These are phyloP conservation scores for Papilio demoleus DNA, from an alignment of 2,888 invertebrate genomes.

Conservation along the genomic window DNA sequence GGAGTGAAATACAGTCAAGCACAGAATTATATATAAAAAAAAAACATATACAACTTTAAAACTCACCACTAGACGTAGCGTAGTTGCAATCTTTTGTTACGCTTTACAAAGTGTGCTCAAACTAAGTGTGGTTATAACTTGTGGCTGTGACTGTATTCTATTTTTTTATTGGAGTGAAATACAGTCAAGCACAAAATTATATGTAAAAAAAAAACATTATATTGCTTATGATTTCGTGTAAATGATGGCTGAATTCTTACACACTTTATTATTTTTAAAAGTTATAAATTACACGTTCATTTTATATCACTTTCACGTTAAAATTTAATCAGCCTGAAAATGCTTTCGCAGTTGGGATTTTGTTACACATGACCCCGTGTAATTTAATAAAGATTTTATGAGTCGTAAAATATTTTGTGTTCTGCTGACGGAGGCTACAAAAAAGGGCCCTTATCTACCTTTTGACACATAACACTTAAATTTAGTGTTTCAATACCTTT, in stretches of 20 bases:
- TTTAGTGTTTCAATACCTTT: constrained; percentile 20
- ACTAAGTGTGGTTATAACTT: not conserved
- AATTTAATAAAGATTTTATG: constrained; percentile 37
- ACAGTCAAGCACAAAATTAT: not conserved
- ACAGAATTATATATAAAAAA: constrained; percentile 14
- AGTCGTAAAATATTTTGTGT: constrained; percentile 33
- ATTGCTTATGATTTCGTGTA: not conserved
- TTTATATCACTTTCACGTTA: constrained; percentile 10
- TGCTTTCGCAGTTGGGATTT: constrained; percentile 7
- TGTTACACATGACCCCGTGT: constrained; percentile 12
- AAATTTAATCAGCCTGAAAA: constrained; percentile 20
- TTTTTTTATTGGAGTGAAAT: not conserved
- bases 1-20: not conserved
- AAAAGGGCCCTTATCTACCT: not conserved
- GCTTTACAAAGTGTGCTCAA: not conserved
- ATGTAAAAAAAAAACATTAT: too few relatives aligned
- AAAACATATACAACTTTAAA: constrained; percentile 20
- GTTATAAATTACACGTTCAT: constrained; percentile 3
- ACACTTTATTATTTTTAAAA: constrained; percentile 5
- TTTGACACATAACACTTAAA: constrained; percentile 19
- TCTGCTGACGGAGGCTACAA: constrained; percentile 29
- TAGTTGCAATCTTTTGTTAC: not conserved
- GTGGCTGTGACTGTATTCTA: not conserved
- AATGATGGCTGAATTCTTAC: constrained; percentile 1
- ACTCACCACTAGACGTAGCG: not conserved